phyloP scores from a whole-genome alignment of 2,113 vertebrate species.

The Megaleporinus macrocephalus region DNA sequence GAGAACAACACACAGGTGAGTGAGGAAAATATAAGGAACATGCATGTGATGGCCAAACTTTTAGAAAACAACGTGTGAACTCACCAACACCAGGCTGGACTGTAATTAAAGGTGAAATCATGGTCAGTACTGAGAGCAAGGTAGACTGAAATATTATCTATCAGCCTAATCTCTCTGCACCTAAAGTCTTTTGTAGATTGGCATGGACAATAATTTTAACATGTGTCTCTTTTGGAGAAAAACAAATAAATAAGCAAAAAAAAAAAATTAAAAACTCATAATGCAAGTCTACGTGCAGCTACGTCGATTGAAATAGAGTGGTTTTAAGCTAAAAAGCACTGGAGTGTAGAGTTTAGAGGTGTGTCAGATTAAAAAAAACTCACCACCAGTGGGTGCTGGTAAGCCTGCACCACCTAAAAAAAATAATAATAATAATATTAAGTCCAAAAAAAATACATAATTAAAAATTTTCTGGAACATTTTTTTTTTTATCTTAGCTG shows the following conservation, averaged over 20 bases:
- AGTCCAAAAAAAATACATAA: too few species aligned
- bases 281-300: too few species aligned
- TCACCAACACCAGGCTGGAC: not conserved
- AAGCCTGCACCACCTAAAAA: not conserved
- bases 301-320: too few species aligned
- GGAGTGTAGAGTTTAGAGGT: not conserved
- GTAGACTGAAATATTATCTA: too few species aligned
- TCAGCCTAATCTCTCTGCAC: too few species aligned
- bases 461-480: not conserved
- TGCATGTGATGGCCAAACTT: not conserved
- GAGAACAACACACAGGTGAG: not conserved
- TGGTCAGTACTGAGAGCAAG: not conserved
- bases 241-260: slow-evolving; percentile 41
- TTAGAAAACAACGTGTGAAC: not conserved
- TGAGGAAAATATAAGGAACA: not conserved
- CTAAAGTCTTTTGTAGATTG: too few species aligned
- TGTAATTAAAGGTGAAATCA: not conserved
- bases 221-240: not conserved
- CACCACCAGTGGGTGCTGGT: slow-evolving; percentile 16
- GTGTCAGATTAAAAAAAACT: not conserved
- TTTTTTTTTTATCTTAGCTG: too few species aligned
- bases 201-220: too few species aligned
- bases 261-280: slow-evolving; percentile 34
- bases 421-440: not conserved
- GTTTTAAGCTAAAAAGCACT: too few species aligned